Evolutionary conservation across 1,140 invertebrate genomes (phyloP).

Genomic region (Steinernema khuongi): DNA sequence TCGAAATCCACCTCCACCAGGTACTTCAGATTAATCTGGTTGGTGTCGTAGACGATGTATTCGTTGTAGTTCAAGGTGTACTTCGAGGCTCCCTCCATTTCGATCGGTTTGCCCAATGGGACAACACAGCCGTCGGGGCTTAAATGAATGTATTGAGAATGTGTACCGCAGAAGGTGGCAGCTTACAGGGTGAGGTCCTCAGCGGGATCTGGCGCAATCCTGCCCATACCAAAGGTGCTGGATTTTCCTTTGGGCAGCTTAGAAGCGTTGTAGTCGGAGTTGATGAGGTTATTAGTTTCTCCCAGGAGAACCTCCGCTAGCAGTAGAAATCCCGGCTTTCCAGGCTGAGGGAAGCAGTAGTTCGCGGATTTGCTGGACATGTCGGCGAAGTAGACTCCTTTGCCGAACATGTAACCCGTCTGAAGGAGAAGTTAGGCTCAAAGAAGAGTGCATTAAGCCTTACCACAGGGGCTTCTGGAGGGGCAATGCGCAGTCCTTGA

Average conservation of each 20-base stretch:
- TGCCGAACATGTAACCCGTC: constrained; percentile 94
- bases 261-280: constrained; percentile 69
- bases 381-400: constrained; percentile 82
- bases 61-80: constrained; percentile 62
- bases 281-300: constrained; percentile 65
- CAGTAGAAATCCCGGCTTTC: constrained; percentile 74
- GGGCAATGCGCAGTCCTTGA: constrained; percentile 87
- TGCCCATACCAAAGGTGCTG: constrained; percentile 67
- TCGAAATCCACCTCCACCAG: constrained; percentile 59
- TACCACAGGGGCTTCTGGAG: constrained; percentile 74
- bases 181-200: constrained; percentile 48
- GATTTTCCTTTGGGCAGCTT: constrained; percentile 74
- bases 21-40: constrained; percentile 61
- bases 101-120: constrained; percentile 56
- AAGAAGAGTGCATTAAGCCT: background rate
- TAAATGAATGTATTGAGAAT: constrained; percentile 21
- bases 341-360: constrained; percentile 76
- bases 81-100: constrained; percentile 54
- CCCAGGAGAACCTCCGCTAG: constrained; percentile 87
- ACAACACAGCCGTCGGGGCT: constrained; percentile 58
- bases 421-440: constrained; percentile 32
- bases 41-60: constrained; percentile 61
- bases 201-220: constrained; percentile 69
- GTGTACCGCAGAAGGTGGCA: background rate
- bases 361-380: constrained; percentile 97